These are phyloP conservation scores for Xestia ashworthii DNA, from an alignment of 2,888 invertebrate genomes.

Conservation along the genomic window DNA sequence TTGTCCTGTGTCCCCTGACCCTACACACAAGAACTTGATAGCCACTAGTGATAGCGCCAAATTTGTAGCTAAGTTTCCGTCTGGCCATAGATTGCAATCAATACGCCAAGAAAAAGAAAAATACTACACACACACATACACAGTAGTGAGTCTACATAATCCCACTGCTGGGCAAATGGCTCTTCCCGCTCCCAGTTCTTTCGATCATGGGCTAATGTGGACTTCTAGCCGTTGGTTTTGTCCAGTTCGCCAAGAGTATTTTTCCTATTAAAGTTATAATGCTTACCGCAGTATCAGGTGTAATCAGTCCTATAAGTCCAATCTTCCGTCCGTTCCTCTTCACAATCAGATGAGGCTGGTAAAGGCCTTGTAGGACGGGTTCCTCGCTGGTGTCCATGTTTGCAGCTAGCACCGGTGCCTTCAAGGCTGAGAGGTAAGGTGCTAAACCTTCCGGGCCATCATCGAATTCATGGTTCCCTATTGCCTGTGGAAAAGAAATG, in stretches of 20 bases:
- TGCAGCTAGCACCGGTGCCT: conserved; percentile 93
- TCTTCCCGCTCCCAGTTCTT: background rate
- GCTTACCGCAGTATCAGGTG: conserved; percentile 92
- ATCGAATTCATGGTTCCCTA: conserved; percentile 97
- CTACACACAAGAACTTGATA: background rate
- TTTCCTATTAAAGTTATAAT: background rate
- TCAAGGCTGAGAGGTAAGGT: conserved; percentile 92
- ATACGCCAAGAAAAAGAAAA: background rate
- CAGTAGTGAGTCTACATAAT: background rate
- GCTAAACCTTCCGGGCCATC: conserved; percentile 93
- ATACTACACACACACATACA: background rate
- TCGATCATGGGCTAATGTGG: background rate
- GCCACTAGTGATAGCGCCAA: background rate
- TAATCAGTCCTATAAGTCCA: conserved; percentile 95
- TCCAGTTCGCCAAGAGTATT: background rate
- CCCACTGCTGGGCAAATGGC: background rate
- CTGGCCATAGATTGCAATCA: background rate
- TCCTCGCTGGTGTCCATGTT: conserved; percentile 94
- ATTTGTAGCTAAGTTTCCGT: background rate
- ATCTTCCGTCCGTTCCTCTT: conserved; percentile 92
- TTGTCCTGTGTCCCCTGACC: no score
- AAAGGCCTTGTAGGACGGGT: conserved; percentile 91
- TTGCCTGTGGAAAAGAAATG: conserved; percentile 88
- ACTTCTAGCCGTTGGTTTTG: background rate
- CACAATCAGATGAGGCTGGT: conserved; percentile 92